A percentile compares a stretch with the other conserved stretches of the same genome.
phyloP scores from a whole-genome alignment of 2,888 invertebrate species.

The Scaptomyza caliginosa region DNA sequence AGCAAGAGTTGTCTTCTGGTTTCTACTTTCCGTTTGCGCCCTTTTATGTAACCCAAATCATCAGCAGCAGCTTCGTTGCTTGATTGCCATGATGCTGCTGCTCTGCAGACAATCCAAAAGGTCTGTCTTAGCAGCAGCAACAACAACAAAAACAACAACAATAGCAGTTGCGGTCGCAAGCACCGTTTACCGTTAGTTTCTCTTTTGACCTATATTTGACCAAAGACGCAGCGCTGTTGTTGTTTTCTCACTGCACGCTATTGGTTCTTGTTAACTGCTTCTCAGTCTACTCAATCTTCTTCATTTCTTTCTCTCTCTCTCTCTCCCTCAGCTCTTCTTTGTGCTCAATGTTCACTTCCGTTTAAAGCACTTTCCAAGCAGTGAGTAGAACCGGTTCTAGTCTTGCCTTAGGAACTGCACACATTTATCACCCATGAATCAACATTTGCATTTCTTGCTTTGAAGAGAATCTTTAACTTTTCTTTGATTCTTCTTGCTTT shows the following conservation, averaged over 20 bases:
- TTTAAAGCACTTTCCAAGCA: slow-evolving; percentile 64
- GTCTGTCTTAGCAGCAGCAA: slow-evolving; percentile 36
- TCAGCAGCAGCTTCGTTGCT: slow-evolving; percentile 11
- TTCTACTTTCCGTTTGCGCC: slow-evolving; percentile 77
- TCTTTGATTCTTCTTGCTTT: slow-evolving; percentile 15
- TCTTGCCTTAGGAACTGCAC: slow-evolving; percentile 52
- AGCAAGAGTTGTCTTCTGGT: slow-evolving; percentile 55
- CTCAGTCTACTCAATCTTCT: slow-evolving; percentile 29
- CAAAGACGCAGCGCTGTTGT: slow-evolving; percentile 37
- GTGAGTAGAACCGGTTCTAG: slow-evolving; percentile 69
- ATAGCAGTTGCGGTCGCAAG: slow-evolving; percentile 15
- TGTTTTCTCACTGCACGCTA: slow-evolving; percentile 44
- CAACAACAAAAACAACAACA: slow-evolving; percentile 26
- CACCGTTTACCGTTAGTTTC: slow-evolving; percentile 81
- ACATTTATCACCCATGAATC: slow-evolving; percentile 35
- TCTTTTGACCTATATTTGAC: slow-evolving; percentile 83
- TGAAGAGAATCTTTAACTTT: slow-evolving; percentile 13
- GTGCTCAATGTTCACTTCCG: slow-evolving; percentile 60
- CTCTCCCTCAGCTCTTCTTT: neutral
- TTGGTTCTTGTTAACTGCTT: slow-evolving; percentile 52
- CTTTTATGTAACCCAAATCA: slow-evolving; percentile 81
- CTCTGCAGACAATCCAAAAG: slow-evolving; percentile 46
- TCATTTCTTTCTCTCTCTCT: slow-evolving; percentile 8
- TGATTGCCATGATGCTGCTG: slow-evolving; percentile 23
- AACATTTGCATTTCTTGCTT: slow-evolving; percentile 44